Evolutionary conservation across 1,140 invertebrate species (phyloP).

Genomic region (Zaprionus taronus): DNA sequence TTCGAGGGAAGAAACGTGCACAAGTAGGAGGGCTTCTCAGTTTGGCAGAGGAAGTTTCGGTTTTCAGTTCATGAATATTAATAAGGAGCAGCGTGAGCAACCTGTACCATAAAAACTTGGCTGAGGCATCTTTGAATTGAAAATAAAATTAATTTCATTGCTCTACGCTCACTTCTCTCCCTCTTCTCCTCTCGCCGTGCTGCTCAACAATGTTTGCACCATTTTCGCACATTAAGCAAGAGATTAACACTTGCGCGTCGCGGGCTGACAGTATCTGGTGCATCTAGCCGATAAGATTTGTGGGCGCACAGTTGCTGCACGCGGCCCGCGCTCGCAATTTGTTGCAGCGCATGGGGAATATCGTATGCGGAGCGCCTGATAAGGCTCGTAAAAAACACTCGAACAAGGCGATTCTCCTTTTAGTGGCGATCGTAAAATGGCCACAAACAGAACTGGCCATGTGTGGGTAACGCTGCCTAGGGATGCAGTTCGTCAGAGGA

Average conservation of each 20-base stretch:
- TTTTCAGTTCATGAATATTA: constrained; percentile 64
- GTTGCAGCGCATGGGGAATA: constrained; percentile 30
- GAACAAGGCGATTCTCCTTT: constrained; percentile 20
- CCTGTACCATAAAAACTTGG: constrained; percentile 32
- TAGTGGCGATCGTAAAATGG: constrained; percentile 67
- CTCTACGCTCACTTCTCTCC: not conserved
- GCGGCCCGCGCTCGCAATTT: constrained; percentile 42
- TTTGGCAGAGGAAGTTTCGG: constrained; percentile 29
- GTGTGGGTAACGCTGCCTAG: constrained; percentile 29
- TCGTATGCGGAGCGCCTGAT: constrained; percentile 55
- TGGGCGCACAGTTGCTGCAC: constrained; percentile 38
- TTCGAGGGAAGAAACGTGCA: constrained; percentile 28
- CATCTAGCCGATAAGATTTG: constrained; percentile 46
- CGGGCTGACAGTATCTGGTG: constrained; percentile 35
- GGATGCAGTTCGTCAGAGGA: constrained; percentile 48
- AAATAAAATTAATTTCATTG: constrained; percentile 56
- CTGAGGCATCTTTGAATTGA: constrained; percentile 46
- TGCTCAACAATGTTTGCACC: constrained; percentile 58
- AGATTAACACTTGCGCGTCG: constrained; percentile 55
- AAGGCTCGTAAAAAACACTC: constrained; percentile 54
- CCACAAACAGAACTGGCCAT: constrained; percentile 24
- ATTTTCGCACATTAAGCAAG: constrained; percentile 67
- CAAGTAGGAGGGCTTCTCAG: constrained; percentile 16
- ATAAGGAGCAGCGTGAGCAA: constrained; percentile 30
- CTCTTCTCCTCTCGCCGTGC: not conserved